A percentile compares a stretch with the other conserved stretches of the same genome.
phyloP scores from a whole-genome alignment of 2,113 vertebrate genomes.

The Caretta caretta region DNA sequence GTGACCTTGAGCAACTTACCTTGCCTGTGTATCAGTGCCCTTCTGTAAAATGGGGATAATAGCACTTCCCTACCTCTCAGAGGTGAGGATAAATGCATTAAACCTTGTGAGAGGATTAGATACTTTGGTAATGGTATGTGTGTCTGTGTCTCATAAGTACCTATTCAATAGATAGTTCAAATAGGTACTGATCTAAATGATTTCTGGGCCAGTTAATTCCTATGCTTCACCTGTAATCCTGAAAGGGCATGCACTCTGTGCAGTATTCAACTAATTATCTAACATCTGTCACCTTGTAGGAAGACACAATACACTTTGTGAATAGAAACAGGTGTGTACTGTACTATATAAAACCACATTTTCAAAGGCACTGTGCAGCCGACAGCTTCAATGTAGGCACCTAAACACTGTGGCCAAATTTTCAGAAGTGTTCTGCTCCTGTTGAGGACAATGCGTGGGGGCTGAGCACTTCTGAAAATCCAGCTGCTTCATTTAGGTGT shows the following conservation, averaged over 20 bases:
- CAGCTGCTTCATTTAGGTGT: background rate
- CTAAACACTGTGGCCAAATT: conserved; percentile 40
- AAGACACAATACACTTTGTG: no score
- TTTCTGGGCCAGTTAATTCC: conserved; percentile 1
- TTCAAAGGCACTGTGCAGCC: background rate
- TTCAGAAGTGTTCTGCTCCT: conserved; percentile 19
- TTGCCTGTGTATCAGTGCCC: background rate
- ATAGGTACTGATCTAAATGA: background rate
- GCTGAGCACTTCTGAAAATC: no score
- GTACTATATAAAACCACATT: background rate
- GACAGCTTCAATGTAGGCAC: background rate
- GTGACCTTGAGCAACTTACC: background rate
- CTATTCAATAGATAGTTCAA: background rate
- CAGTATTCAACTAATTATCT: background rate
- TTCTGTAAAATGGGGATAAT: background rate
- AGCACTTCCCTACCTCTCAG: background rate
- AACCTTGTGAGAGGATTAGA: background rate
- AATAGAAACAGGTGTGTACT: fast-evolving
- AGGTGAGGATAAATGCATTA: background rate
- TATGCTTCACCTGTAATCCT: conserved; percentile 1
- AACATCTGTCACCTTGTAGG: background rate
- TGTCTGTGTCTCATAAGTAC: background rate
- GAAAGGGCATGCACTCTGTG: background rate
- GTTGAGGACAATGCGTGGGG: conserved; percentile 18
- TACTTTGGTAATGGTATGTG: background rate